phyloP scores from a whole-genome alignment of 35 echinoderm and acorn worm genomes.

The Apostichopus japonicus region DNA sequence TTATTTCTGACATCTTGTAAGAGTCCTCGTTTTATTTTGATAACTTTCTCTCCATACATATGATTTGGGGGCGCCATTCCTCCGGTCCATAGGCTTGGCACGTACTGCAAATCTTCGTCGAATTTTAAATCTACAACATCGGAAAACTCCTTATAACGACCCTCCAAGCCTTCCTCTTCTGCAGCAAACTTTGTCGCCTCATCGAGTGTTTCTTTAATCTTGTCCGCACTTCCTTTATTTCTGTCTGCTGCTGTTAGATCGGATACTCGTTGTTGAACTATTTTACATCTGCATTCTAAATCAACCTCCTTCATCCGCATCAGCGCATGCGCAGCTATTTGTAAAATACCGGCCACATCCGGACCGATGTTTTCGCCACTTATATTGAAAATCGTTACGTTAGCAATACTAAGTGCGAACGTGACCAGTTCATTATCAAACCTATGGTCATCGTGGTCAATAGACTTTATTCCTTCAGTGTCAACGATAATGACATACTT shows the following conservation, averaged over 20 bases:
- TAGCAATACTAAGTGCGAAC: not conserved
- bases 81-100: slow-evolving; percentile 9
- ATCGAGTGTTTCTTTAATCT: too few relatives aligned
- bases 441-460: slow-evolving; percentile 7
- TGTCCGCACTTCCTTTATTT: too few relatives aligned
- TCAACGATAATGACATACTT: too few relatives aligned
- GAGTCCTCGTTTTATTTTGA: not conserved
- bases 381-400: slow-evolving; percentile 50
- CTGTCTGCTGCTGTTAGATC: slow-evolving; percentile 37
- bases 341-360: slow-evolving; percentile 24
- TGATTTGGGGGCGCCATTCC: slow-evolving; percentile 24
- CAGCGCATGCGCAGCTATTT: slow-evolving; percentile 46
- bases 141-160: too few relatives aligned
- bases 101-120: not conserved
- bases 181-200: too few relatives aligned
- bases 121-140: slow-evolving; percentile 5
- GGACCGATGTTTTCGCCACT: slow-evolving; percentile 27
- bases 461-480: slow-evolving; percentile 45
- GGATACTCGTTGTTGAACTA: slow-evolving; percentile 33
- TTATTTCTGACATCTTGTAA: not conserved
- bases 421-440: slow-evolving; percentile 19
- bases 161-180: too few relatives aligned
- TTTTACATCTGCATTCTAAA: not conserved
- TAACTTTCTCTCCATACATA: slow-evolving; percentile 7
- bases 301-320: slow-evolving; percentile 39